Base-by-base conservation (phyloP, 2,797 vertebrate species). In the Jordanella pulchra region DNA sequence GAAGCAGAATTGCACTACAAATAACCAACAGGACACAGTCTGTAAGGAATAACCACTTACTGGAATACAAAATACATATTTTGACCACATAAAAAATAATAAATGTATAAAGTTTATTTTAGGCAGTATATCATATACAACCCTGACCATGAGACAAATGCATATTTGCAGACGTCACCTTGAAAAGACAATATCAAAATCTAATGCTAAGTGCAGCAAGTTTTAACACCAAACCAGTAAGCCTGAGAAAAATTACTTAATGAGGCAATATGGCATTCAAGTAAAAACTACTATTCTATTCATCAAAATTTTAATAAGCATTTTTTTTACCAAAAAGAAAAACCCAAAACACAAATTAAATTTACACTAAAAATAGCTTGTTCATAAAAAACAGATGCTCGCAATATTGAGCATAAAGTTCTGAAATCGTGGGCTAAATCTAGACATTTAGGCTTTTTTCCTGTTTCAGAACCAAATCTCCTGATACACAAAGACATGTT, bases 71-170 rank as follows among this genome's bases (percentile, higher is more conserved):
- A 55, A 56, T 39, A 32, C 55, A 67, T 39, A 71, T 72, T 63
- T 77, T 53, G 11, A 54, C 39, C 60, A 50, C 30, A 47, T n/a
- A 77, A 51, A 61, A 23, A n/a, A 10, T 51, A 44, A 44, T 18
- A 77, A 71, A 76, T 67, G 23, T 45, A 66, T 53, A 66, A 63
- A 32, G 10, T 23, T 56, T 68, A 1, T 60, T 66, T 54, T 45
- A 11, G 25, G 53, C 42, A 63, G 18, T 12, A 45, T 30, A 25
- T 91, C 92, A 91, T 93, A 91, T 82, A 90, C 89, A 90, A 91
- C 54, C 42, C 47, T 71, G 66, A 76, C 60, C 83, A 7, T 27
- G 42, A 12, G 5, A 56, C 35, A 73, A 44, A 82, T 21, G 71
- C 51, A 53, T 18, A 18, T 66, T 75, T 18, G 68, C 58, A 74